Conservation (phyloP, 2,113 vertebrate genomes). For the Irena cyanogastra region DNA sequence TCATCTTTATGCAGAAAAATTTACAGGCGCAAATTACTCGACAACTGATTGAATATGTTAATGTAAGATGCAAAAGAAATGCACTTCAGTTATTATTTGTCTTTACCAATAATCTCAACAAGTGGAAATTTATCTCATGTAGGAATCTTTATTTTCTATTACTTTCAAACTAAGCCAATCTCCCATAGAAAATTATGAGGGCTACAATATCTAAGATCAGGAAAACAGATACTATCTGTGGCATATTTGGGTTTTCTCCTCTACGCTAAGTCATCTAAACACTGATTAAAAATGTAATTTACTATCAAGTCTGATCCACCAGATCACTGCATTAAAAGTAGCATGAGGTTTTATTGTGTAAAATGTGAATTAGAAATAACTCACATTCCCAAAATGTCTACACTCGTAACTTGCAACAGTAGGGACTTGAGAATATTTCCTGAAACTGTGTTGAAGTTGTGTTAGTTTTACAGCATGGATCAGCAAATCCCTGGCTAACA, state of each 20-base stretch:
- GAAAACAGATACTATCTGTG: conserved; percentile 40
- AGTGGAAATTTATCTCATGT: not conserved
- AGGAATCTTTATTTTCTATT: conserved; percentile 6
- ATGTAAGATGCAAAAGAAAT: not conserved
- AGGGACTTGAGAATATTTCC: not conserved
- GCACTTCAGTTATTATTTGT: not conserved
- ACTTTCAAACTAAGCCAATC: conserved; percentile 17
- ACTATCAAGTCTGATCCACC: not conserved
- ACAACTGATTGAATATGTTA: not conserved
- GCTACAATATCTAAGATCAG: conserved; percentile 24
- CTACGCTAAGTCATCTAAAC: not conserved
- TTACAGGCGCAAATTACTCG: not conserved
- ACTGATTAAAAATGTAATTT: conserved; percentile 58
- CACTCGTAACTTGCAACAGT: not conserved
- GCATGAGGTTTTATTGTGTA: not conserved
- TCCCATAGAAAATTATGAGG: conserved; percentile 35
- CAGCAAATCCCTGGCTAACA: not conserved
- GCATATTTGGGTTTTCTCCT: not conserved
- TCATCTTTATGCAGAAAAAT: not conserved
- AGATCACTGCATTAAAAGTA: not conserved
- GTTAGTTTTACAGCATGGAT: not conserved
- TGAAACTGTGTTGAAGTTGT: not conserved
- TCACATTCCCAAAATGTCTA: not conserved
- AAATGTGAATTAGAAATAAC: not conserved
- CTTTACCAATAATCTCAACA: not conserved